Evolutionary conservation across 1,140 invertebrate species (phyloP), one percentile per base, ranked within the genome.

Genomic region (Lanistes nyassanus): DNA sequence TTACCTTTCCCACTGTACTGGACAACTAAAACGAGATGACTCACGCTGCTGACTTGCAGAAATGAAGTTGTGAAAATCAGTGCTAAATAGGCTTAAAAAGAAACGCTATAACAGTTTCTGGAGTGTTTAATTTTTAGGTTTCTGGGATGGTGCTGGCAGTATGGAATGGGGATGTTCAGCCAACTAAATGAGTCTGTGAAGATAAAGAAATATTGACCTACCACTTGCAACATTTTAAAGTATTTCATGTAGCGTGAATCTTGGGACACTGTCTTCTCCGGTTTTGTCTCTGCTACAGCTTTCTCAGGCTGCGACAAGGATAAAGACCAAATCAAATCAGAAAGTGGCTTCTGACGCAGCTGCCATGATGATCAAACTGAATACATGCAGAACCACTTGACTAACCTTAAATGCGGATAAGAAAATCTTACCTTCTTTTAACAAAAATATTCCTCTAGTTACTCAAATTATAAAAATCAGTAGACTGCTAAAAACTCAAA

Each of bases 221-320:
- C 95, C 82, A 97, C 91, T 81, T 94, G 93, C 5, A 97, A 80
- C 95, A 97, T 96, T 92, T 95, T 96, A 55, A 96, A 94, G 89
- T 92, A 97, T 88, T 93, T 94, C 56, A 91, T 90, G 89, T 94
- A 96, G 80, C 92, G 90, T 31, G 93, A 93, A 88, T 94, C 92
- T 79, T 91, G 87, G 58, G 86, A 89, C 58, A 90, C 86, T 34
- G 87, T 87, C 55, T 84, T 85, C 47, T 77, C 73, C 66, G 83
- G 75, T 76, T 75, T 79, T 36, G 74, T 58, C 65, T 80, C 79
- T 71, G 75, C 77, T 31, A 47, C 47, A 60, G 77, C 76, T n/a
- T 78, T 64, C 42, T 79, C 76, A 16, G 79, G 68, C 19, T 77
- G 68, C 34, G 75, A 51, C 21, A 42, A 13, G 51, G 9, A 60